Percentiles rank a stretch among this genome's conserved stretches.
Evolutionary conservation across 2,113 vertebrate genomes (phyloP).

Genomic region (Lota lota): DNA sequence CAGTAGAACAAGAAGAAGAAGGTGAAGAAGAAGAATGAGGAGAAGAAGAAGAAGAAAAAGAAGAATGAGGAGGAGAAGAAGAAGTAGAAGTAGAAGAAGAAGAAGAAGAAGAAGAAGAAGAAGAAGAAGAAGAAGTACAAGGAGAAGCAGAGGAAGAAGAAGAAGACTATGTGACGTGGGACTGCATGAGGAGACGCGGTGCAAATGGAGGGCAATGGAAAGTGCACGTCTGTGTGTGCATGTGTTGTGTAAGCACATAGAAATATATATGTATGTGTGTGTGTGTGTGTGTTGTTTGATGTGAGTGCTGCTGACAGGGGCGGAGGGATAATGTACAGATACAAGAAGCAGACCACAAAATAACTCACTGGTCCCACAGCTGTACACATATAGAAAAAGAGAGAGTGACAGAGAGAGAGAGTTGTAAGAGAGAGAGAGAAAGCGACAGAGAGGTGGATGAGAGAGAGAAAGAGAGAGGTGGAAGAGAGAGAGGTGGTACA

Average conservation of each 20-base stretch:
- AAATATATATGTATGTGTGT: background rate
- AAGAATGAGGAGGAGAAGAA: too few relatives aligned
- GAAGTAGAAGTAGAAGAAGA: too few relatives aligned
- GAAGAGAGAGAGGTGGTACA: background rate
- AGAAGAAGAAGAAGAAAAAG: too few relatives aligned
- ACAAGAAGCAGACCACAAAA: too few relatives aligned
- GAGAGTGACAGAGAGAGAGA: background rate
- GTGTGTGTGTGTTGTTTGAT: too few relatives aligned
- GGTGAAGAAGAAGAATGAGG: too few relatives aligned
- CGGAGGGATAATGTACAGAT: background rate
- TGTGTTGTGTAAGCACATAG: background rate
- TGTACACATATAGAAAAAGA: too few relatives aligned
- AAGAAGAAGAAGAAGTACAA: conserved; percentile 37
- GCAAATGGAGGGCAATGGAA: conserved; percentile 10
- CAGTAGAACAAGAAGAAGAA: too few relatives aligned
- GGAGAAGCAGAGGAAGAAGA: conserved; percentile 34
- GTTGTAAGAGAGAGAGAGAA: background rate
- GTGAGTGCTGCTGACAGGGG: background rate
- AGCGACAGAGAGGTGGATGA: background rate
- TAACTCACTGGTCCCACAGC: too few relatives aligned
- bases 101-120: conserved; percentile 33
- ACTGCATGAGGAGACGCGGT: conserved; percentile 25
- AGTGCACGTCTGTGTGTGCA: background rate
- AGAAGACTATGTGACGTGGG: conserved; percentile 18
- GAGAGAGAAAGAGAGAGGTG: background rate